phyloP scores from a whole-genome alignment of 1,140 invertebrate species.

The Heterodera carotae region DNA sequence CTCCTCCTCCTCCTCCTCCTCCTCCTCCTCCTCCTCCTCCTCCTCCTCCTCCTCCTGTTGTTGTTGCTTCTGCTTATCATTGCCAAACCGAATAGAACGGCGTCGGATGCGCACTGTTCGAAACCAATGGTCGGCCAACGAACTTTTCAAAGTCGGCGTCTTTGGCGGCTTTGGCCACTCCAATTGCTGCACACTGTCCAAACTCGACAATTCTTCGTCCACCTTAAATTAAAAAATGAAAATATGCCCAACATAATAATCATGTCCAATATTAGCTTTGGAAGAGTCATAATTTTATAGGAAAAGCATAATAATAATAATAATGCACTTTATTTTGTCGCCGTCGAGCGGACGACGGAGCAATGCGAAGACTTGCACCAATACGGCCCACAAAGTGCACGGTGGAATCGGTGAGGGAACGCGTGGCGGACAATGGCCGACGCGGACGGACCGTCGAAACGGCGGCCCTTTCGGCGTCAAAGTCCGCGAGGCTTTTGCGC shows the following conservation, averaged over 20 bases:
- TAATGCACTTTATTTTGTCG: background rate
- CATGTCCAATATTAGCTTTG: no score
- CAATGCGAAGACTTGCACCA: slow-evolving; percentile 53
- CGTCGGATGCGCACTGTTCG: slow-evolving; percentile 20
- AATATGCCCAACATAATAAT: background rate
- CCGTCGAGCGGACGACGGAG: slow-evolving; percentile 23
- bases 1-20: background rate
- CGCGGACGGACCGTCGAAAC: slow-evolving; percentile 35
- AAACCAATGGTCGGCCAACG: slow-evolving; percentile 31
- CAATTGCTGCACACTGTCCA: slow-evolving; percentile 7
- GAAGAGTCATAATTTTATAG: no score
- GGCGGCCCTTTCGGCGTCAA: background rate
- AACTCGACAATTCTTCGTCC: slow-evolving; percentile 4
- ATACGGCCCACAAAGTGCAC: slow-evolving; percentile 57
- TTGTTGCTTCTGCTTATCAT: background rate
- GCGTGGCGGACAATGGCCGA: slow-evolving; percentile 51
- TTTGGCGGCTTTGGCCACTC: background rate
- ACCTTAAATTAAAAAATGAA: slow-evolving; percentile 8
- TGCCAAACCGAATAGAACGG: background rate
- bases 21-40: background rate
- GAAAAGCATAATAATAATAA: background rate
- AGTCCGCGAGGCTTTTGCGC: slow-evolving; percentile 7
- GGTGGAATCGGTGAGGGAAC: slow-evolving; percentile 50
- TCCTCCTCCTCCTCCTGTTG: background rate
- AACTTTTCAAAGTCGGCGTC: slow-evolving; percentile 4